Evolutionary conservation across 2,797 vertebrate species (phyloP), one percentile per base, ranked within the genome.

Genomic region (Clarias platycephalus): DNA sequence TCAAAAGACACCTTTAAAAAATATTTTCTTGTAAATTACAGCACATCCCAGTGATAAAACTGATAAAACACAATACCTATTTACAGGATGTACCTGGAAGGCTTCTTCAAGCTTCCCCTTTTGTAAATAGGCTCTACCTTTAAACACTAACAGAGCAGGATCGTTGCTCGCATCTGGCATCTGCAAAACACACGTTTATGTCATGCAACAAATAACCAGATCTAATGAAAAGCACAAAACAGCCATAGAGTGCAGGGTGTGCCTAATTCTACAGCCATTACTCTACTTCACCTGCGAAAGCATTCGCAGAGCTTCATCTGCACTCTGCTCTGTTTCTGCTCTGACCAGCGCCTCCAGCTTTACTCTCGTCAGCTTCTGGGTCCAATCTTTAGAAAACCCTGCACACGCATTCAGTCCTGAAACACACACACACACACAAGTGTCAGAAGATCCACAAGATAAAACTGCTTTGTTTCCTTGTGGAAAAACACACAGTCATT

Each of bases 331-430:
- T 82, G 91, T 94, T 77, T 87, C 92, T 85, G 92, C 93, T 91
- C 93, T 93, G 85, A 97, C 92, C 89, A 97, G 93, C 81, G 95
- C 93, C 86, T 97, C 93, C 18, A 96, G 91, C 91, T 95, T 96
- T 89, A 98, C 55, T 85, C 40, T 92, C 63, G 96, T 94, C 83
- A 94, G 92, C 86, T 89, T 93, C 67, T 91, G 84, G 75, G 76
- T 93, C 83, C 92, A 90, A 62, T 92, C 91, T 20, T 92, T 82
- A 63, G 91, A 91, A 83, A 85, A 89, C 53, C 90, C 72, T 18
- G 26, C 75, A 88, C 93, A 92, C 3, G 75, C 55, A 34, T 92
- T 93, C 75, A 99, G 90, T 86, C 95, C 98, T 99, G 87, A 85
- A 24, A 80, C n/a, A 82, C 70, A 40, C 37, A 44, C 40, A 40